Conservation (phyloP, 2,113 vertebrate species). For the Orycteropus afer region DNA sequence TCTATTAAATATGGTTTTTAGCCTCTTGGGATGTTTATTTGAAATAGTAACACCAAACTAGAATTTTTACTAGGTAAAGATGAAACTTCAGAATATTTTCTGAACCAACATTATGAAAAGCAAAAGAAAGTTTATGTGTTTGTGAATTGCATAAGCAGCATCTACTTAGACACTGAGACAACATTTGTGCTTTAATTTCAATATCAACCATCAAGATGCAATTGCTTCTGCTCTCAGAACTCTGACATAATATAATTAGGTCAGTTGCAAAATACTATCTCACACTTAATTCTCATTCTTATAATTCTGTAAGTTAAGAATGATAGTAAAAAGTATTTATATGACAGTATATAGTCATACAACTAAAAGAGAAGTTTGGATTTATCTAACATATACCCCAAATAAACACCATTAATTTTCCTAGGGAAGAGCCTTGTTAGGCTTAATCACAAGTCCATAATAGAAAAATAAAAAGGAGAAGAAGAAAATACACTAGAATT, state of each 20-base stretch:
- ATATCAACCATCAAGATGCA: neutral
- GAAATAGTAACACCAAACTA: slow-evolving; percentile 34
- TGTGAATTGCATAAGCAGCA: neutral
- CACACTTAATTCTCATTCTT: slow-evolving; percentile 3
- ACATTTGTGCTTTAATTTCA: neutral
- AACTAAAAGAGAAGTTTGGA: neutral
- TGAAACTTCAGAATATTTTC: slow-evolving; percentile 20
- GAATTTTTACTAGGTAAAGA: slow-evolving; percentile 35
- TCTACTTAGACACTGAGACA: neutral
- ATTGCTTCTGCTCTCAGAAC: neutral
- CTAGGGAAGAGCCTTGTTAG: neutral
- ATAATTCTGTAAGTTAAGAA: neutral
- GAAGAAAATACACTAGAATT: neutral
- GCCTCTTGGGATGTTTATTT: slow-evolving; percentile 43
- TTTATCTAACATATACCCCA: neutral
- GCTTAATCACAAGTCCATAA: neutral
- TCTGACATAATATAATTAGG: neutral
- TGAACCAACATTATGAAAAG: neutral
- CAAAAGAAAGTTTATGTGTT: slow-evolving; percentile 11
- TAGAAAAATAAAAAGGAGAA: neutral
- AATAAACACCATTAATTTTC: neutral
- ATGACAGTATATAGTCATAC: neutral
- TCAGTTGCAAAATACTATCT: neutral
- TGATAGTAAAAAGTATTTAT: neutral
- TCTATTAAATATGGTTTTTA: slow-evolving; percentile 54